These are phyloP conservation scores for Myotis lucifugus DNA, from an alignment of 2,113 vertebrate species.

Conservation along the genomic window DNA sequence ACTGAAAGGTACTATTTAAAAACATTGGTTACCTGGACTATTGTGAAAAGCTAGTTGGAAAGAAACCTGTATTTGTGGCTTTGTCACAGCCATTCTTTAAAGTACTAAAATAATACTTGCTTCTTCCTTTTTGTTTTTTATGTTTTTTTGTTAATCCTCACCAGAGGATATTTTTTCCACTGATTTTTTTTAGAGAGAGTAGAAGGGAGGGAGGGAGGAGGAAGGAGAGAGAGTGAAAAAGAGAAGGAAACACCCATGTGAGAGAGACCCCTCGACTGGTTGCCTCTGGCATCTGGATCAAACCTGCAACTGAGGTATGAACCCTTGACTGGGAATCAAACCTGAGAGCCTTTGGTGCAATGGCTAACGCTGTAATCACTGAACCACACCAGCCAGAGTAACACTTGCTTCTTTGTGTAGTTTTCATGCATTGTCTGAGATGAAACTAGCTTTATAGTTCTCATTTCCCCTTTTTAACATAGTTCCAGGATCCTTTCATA, in stretches of 20 bases:
- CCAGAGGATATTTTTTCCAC: too few species aligned
- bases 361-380: too few species aligned
- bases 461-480: not conserved
- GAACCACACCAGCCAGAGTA: not conserved
- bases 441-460: not conserved
- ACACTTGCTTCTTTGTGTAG: not conserved
- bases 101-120: not conserved
- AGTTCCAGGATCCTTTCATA: not conserved
- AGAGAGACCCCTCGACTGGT: too few species aligned
- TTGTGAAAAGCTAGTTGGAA: not conserved
- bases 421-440: not conserved
- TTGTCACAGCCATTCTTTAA: not conserved
- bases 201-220: too few species aligned
- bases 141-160: too few species aligned
- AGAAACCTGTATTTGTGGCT: not conserved
- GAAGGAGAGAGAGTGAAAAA: too few species aligned
- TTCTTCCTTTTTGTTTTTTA: not conserved
- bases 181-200: too few species aligned
- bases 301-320: too few species aligned
- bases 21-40: not conserved
- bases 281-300: too few species aligned
- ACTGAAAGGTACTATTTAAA: not conserved
- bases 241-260: too few species aligned
- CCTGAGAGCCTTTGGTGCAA: too few species aligned
- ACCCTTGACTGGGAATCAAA: too few species aligned